phyloP scores from a whole-genome alignment of 1,140 invertebrate genomes.

The Brachystomella parvula region DNA sequence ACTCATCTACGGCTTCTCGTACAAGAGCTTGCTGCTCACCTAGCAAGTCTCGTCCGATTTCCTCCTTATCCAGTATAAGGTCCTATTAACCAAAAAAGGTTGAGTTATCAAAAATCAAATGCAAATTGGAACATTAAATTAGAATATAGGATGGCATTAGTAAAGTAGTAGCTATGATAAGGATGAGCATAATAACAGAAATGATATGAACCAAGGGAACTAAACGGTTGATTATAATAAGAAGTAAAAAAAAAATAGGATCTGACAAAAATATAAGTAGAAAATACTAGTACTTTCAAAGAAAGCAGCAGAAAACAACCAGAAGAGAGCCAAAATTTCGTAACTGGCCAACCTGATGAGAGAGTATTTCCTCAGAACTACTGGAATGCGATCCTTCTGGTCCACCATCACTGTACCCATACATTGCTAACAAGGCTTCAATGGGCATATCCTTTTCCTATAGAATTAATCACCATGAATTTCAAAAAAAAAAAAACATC shows the following conservation, averaged over 20 bases:
- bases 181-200: too few relatives aligned
- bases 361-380: slow-evolving; percentile 50
- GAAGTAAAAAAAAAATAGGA: too few relatives aligned
- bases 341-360: slow-evolving; percentile 42
- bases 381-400: slow-evolving; percentile 44
- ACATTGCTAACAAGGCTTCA: slow-evolving; percentile 80
- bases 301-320: too few relatives aligned
- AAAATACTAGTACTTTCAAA: too few relatives aligned
- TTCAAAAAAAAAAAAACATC: slow-evolving; percentile 4
- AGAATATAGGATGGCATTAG: too few relatives aligned
- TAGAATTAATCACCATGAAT: slow-evolving; percentile 12
- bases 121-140: not conserved
- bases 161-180: too few relatives aligned
- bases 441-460: slow-evolving; percentile 81
- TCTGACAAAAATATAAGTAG: too few relatives aligned
- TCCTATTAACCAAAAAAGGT: slow-evolving; percentile 38
- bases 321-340: too few relatives aligned
- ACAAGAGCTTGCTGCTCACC: too few relatives aligned
- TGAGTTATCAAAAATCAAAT: not conserved
- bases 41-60: slow-evolving; percentile 43
- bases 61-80: slow-evolving; percentile 48
- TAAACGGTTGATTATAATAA: too few relatives aligned
- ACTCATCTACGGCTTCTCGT: too few relatives aligned
- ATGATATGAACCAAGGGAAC: too few relatives aligned
- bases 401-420: slow-evolving; percentile 58